phyloP scores from a whole-genome alignment of 2,797 vertebrate genomes.

The Pempheris klunzingeri region DNA sequence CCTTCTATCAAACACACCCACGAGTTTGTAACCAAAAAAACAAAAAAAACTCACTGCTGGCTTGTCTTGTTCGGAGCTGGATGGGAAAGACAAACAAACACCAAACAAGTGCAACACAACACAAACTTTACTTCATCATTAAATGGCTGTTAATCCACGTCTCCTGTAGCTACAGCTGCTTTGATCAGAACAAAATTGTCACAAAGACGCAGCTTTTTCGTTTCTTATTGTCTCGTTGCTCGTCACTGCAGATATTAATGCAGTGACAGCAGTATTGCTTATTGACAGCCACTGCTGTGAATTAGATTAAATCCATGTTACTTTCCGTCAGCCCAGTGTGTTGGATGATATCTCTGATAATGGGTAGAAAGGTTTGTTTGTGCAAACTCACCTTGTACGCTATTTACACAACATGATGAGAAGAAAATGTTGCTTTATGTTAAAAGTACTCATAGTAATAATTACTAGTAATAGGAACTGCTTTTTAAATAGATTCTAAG shows the following conservation, averaged over 20 bases:
- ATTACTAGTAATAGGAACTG: no score
- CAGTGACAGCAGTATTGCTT: conserved; percentile 62
- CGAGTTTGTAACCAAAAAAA: conserved; percentile 60
- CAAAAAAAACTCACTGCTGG: conserved; percentile 51
- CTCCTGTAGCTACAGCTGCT: conserved; percentile 75
- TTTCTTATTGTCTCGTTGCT: conserved; percentile 47
- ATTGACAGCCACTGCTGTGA: conserved; percentile 71
- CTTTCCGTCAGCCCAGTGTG: conserved; percentile 34
- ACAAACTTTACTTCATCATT: conserved; percentile 82
- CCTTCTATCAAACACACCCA: conserved; percentile 77
- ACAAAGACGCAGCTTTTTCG: conserved; percentile 61
- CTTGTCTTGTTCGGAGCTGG: conserved; percentile 77
- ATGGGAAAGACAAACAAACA: conserved; percentile 76
- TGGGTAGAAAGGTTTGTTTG: conserved; percentile 7
- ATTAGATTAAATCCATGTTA: conserved; percentile 46
- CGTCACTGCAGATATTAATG: conserved; percentile 56
- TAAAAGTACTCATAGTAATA: no score
- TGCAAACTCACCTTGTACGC: neutral
- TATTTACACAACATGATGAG: neutral
- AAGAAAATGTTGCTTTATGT: neutral
- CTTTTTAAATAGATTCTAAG: neutral
- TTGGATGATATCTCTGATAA: conserved; percentile 29
- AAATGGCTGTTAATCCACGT: conserved; percentile 79
- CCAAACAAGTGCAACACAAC: conserved; percentile 73
- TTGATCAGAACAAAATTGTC: conserved; percentile 81